phyloP scores from a whole-genome alignment of 2,113 vertebrate genomes.

The Phocoena phocoena region DNA sequence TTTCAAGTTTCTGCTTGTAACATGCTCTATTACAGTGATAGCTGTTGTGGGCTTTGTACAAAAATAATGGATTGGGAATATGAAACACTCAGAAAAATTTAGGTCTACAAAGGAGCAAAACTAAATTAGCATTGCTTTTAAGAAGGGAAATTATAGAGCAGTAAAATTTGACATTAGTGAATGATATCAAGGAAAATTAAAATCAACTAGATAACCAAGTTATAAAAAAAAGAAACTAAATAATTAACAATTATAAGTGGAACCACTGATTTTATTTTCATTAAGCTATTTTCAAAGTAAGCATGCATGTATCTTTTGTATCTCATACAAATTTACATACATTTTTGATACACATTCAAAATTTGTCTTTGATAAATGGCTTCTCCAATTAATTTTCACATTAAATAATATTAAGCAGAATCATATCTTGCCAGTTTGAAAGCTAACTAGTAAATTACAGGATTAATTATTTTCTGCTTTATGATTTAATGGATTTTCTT shows the following conservation, averaged over 20 bases:
- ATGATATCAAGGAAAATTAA: background rate
- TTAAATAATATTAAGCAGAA: slow-evolving; percentile 16
- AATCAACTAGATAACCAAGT: background rate
- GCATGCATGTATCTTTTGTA: background rate
- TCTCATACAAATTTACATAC: background rate
- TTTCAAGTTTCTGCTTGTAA: background rate
- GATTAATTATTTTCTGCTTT: slow-evolving; percentile 25
- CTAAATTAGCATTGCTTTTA: background rate
- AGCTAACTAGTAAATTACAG: background rate
- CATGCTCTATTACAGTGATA: background rate
- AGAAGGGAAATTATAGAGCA: background rate
- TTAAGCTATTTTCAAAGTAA: slow-evolving; percentile 2
- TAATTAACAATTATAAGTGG: background rate
- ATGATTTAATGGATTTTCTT: background rate
- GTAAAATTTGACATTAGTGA: background rate
- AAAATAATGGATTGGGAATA: background rate
- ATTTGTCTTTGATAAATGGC: slow-evolving; percentile 25
- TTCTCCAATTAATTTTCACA: slow-evolving; percentile 47
- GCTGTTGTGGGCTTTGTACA: background rate
- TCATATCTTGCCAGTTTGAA: background rate
- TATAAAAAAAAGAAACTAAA: background rate
- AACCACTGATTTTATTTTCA: background rate
- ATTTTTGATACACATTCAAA: slow-evolving; percentile 10
- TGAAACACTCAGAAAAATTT: background rate
- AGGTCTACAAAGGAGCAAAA: background rate